Evolutionary conservation across 2,888 invertebrate species (phyloP), one percentile per base, ranked within the genome.

Genomic region (Periphyllus acericola): DNA sequence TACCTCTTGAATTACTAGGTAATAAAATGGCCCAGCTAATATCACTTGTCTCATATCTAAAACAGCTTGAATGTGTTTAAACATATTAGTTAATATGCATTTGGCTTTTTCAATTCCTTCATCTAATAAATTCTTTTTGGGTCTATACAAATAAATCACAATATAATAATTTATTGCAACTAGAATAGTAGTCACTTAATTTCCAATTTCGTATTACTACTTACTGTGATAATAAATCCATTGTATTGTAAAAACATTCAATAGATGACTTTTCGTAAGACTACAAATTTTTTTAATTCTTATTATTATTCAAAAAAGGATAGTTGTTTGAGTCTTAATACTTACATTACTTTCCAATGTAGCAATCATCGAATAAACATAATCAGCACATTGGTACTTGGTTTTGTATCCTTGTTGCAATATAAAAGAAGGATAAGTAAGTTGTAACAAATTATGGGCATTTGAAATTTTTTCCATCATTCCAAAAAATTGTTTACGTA

Each of bases 1-100:
- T 90, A 96, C 96, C 93, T 97, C 97, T 90, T 95, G 95, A 84
- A 98, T 93, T 60, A 96, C 94, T 90, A 96, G 95, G 91, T 98
- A 98, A 76, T 96, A 94, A 92, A 98, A 98, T 0, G 97, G 96
- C 0, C 98, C 98, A 0, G 97, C 96, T 46, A 95, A 95, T 89
- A 95, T 94, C 32, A 98, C 94, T 90, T 94, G 94, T 90, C 95
- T 94, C 91, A 95, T 95, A 90, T 96, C 95, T 55, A 98, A 92
- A 89, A 96, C 94, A 89, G 93, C 93, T 91, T 97, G 95, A n/a
- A 97, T 96, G 90, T 96, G 95, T 90, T 94, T 93, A 89, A 95
- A 95, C 83, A 96, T 93, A 0, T 95, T 94, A 87, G 93, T 93
- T 40, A 95, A 92, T 90, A 96, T 93, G 88, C 93, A 91, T 91